phyloP scores from a whole-genome alignment of 35 echinoderm and acorn worm genomes.

The Ophioderma brevispina region DNA sequence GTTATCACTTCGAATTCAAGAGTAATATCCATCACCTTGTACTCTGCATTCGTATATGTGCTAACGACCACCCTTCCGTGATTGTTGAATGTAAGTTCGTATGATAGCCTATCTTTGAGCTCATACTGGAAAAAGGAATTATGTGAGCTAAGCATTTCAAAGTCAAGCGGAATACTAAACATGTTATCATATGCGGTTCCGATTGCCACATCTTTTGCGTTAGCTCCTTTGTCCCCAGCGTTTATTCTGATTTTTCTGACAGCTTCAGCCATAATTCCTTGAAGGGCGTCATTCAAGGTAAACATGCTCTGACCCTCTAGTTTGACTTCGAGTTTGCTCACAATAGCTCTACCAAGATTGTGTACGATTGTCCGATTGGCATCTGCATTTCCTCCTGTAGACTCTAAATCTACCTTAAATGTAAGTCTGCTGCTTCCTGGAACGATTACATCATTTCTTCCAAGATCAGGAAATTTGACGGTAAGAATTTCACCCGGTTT shows the following conservation, averaged over 20 bases:
- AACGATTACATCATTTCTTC: neutral
- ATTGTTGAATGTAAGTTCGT: slow-evolving; percentile 7
- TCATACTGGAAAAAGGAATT: neutral
- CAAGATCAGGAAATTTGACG: neutral
- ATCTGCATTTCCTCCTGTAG: neutral
- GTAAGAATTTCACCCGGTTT: neutral
- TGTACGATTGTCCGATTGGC: neutral
- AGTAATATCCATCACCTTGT: neutral
- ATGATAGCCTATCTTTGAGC: neutral
- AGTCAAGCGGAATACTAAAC: neutral
- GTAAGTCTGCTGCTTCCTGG: neutral
- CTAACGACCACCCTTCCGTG: neutral
- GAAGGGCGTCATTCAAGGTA: neutral
- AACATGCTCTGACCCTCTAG: neutral
- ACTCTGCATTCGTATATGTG: neutral
- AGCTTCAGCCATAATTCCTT: neutral
- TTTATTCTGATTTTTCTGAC: neutral
- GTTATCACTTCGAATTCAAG: slow-evolving; percentile 32
- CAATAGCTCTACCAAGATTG: neutral
- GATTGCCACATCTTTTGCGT: neutral
- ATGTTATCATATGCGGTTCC: neutral
- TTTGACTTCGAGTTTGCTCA: neutral
- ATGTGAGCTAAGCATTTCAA: neutral
- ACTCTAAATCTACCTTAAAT: neutral
- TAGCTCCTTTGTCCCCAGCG: neutral